Evolutionary conservation across 2,888 invertebrate genomes (phyloP).

Genomic region (Drosophila atripex): DNA sequence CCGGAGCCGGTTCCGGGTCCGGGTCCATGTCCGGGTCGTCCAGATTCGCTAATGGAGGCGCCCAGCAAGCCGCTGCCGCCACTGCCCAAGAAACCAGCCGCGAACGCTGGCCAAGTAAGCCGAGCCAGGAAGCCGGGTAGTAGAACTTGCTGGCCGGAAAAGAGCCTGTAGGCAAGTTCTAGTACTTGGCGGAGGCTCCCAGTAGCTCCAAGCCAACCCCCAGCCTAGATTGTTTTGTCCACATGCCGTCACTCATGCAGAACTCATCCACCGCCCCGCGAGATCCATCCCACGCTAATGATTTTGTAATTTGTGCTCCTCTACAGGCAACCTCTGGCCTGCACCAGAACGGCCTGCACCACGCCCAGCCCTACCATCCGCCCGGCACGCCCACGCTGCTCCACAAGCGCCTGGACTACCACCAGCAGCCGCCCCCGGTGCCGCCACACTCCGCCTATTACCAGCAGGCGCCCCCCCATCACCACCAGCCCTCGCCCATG

Average conservation of each 20-base stretch:
- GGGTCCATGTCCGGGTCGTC: too few species aligned
- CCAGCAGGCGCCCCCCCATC: constrained; percentile 60
- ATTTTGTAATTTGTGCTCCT: background rate
- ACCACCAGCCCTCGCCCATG: constrained; percentile 74
- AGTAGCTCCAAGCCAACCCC: constrained; percentile 45
- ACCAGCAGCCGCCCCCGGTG: constrained; percentile 75
- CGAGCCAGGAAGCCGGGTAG: background rate
- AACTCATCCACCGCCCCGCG: background rate
- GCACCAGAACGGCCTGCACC: constrained; percentile 76
- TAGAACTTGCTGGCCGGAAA: constrained; percentile 3
- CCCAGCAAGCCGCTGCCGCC: constrained; percentile 81
- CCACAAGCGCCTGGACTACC: constrained; percentile 74
- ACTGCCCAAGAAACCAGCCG: constrained; percentile 68
- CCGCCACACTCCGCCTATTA: constrained; percentile 78
- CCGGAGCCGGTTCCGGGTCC: constrained; percentile 49
- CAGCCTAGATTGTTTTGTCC: constrained; percentile 35
- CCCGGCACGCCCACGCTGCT: constrained; percentile 79
- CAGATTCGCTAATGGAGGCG: constrained; percentile 59
- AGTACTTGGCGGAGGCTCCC: background rate
- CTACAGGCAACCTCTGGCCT: constrained; percentile 55
- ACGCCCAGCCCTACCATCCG: constrained; percentile 80
- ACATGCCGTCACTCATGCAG: constrained; percentile 22
- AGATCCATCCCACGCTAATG: background rate
- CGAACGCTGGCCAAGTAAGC: constrained; percentile 30
- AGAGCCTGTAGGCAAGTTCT: background rate